A percentile compares a stretch with the other conserved stretches of the same genome.
phyloP scores from a whole-genome alignment of 2,888 invertebrate species.

The Andrena marginata region DNA sequence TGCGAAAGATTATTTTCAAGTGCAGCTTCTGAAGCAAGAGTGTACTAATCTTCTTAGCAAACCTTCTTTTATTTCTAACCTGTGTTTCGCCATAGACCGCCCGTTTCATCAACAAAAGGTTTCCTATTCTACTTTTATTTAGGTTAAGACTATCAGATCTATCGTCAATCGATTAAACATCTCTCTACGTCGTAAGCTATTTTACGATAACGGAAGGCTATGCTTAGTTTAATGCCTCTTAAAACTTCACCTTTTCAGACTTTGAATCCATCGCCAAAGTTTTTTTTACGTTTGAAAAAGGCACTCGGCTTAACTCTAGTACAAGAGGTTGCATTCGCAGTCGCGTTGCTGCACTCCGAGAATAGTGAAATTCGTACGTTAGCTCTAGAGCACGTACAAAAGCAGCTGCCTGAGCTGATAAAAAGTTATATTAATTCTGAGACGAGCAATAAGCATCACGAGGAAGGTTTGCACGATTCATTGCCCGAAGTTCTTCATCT shows the following conservation, averaged over 20 bases:
- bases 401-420: slow-evolving; percentile 93
- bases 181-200: background rate
- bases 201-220: background rate
- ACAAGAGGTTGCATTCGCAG: slow-evolving; percentile 96
- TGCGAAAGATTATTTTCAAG: slow-evolving; percentile 87
- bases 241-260: slow-evolving; percentile 86
- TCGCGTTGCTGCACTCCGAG: slow-evolving; percentile 93
- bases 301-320: slow-evolving; percentile 94
- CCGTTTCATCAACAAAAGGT: slow-evolving; percentile 92
- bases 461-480: slow-evolving; percentile 95
- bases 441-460: slow-evolving; percentile 89
- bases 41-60: slow-evolving; percentile 92
- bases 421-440: slow-evolving; percentile 93
- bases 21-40: slow-evolving; percentile 92
- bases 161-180: slow-evolving; percentile 10
- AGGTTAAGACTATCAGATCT: slow-evolving; percentile 44
- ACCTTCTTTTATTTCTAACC: slow-evolving; percentile 94
- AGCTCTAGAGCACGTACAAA: slow-evolving; percentile 92
- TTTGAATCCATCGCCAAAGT: slow-evolving; percentile 91
- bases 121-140: slow-evolving; percentile 59
- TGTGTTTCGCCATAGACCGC: slow-evolving; percentile 95
- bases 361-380: slow-evolving; percentile 91
- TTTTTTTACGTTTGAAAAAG: slow-evolving; percentile 94
- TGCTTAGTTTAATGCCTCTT: slow-evolving; percentile 21
- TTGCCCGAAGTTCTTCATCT: slow-evolving; percentile 95